A percentile compares a stretch with the other conserved stretches of the same genome.
phyloP scores from a whole-genome alignment of 2,113 vertebrate genomes.

The Muntiacus reevesi region DNA sequence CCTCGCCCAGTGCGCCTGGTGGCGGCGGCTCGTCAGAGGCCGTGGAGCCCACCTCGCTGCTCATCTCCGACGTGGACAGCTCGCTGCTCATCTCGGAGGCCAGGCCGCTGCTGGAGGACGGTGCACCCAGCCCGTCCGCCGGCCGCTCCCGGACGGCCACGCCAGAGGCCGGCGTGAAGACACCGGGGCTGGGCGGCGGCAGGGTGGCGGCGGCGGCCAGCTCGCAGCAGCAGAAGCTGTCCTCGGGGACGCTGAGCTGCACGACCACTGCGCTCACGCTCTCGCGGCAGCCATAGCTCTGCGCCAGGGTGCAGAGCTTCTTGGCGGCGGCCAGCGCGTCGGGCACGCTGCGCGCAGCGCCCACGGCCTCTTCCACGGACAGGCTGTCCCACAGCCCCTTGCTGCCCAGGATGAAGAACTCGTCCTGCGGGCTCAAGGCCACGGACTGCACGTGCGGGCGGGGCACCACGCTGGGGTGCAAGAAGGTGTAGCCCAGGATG shows the following conservation, averaged over 20 bases:
- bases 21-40: slow-evolving; percentile 94
- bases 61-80: slow-evolving; percentile 96
- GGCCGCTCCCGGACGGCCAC: slow-evolving; percentile 85
- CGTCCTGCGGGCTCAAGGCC: slow-evolving; percentile 92
- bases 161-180: slow-evolving; percentile 82
- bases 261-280: slow-evolving; percentile 96
- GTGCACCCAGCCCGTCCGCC: slow-evolving; percentile 80
- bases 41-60: slow-evolving; percentile 98
- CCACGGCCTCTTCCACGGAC: slow-evolving; percentile 90
- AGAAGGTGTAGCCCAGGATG: slow-evolving; percentile 98
- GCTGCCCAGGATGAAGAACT: slow-evolving; percentile 98
- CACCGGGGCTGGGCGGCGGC: slow-evolving; percentile 86
- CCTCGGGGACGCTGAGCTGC: slow-evolving; percentile 94
- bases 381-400: slow-evolving; percentile 95
- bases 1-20: slow-evolving; percentile 81
- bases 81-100: slow-evolving; percentile 95
- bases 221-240: slow-evolving; percentile 96
- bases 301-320: slow-evolving; percentile 96
- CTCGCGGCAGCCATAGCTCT: slow-evolving; percentile 95
- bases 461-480: slow-evolving; percentile 94
- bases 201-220: slow-evolving; percentile 79
- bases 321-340: slow-evolving; percentile 94
- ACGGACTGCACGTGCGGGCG: slow-evolving; percentile 94
- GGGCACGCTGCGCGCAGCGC: slow-evolving; percentile 91
- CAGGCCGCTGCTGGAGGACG: slow-evolving; percentile 91